These are phyloP conservation scores for Pterostichus madidus DNA, from an alignment of 2,888 invertebrate species.

Conservation along the genomic window DNA sequence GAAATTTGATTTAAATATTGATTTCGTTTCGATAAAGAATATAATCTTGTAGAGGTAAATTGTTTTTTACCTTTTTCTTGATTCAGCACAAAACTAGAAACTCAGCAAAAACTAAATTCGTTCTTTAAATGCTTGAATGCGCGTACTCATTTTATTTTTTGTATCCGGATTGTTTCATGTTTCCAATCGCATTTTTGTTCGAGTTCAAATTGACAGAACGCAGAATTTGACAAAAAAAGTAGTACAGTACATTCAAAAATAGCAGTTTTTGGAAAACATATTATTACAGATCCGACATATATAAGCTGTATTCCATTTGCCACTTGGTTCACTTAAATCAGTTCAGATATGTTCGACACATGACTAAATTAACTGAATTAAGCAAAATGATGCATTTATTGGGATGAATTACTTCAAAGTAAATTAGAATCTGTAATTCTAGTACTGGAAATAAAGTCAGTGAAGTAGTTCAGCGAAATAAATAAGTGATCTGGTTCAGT, in stretches of 20 bases:
- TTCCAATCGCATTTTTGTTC: background rate
- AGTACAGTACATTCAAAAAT: background rate
- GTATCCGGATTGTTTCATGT: background rate
- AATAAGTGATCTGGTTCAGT: too few relatives aligned
- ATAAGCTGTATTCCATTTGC: too few relatives aligned
- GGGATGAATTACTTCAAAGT: too few relatives aligned
- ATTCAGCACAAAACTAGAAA: background rate
- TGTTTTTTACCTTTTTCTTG: background rate
- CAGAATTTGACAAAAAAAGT: background rate
- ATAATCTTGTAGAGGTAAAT: background rate
- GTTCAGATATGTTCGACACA: too few relatives aligned
- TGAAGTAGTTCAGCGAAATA: too few relatives aligned
- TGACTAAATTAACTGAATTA: too few relatives aligned
- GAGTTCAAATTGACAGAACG: background rate
- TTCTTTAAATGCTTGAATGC: conserved; percentile 1
- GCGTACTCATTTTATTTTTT: background rate
- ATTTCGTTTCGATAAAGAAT: background rate
- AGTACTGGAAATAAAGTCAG: too few relatives aligned
- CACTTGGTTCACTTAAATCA: too few relatives aligned
- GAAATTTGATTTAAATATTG: conserved; percentile 29
- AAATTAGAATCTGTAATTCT: too few relatives aligned
- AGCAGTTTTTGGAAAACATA: too few relatives aligned
- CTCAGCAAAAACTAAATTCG: conserved; percentile 16
- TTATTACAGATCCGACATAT: too few relatives aligned
- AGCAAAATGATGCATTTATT: too few relatives aligned